phyloP scores from a whole-genome alignment of 2,113 vertebrate species.

The Pollachius pollachius region DNA sequence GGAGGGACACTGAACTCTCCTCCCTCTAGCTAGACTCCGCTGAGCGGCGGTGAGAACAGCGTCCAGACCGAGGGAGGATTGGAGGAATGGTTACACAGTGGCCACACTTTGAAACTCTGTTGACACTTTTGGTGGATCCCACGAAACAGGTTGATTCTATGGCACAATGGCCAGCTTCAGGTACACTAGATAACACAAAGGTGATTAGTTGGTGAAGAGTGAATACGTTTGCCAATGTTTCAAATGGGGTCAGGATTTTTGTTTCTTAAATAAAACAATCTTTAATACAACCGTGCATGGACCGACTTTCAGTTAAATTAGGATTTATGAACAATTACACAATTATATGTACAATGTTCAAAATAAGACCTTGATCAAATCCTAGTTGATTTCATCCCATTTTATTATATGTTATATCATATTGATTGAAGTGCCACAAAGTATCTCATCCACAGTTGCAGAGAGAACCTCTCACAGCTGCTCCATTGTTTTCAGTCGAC shows the following conservation, averaged over 20 bases:
- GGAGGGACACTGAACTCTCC: neutral
- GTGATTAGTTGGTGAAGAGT: neutral
- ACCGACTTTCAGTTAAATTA: too few relatives aligned
- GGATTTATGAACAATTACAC: too few relatives aligned
- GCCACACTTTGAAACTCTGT: too few relatives aligned
- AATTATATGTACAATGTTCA: too few relatives aligned
- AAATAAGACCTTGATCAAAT: neutral
- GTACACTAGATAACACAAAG: too few relatives aligned
- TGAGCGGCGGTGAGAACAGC: neutral
- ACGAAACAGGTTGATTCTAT: neutral
- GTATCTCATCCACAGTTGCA: neutral
- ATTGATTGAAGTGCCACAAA: neutral
- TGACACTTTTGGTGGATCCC: neutral
- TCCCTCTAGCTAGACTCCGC: neutral
- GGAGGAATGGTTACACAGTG: neutral
- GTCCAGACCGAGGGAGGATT: neutral
- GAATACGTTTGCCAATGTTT: neutral
- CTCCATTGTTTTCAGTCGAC: conserved; percentile 64
- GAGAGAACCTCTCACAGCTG: conserved; percentile 61
- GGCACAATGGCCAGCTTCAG: neutral
- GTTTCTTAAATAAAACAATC: neutral
- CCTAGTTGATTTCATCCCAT: too few relatives aligned
- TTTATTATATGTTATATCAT: too few relatives aligned
- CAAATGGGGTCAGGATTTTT: neutral
- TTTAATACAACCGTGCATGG: too few relatives aligned